Percentiles rank a stretch among this genome's conserved stretches.
phyloP scores from a whole-genome alignment of 1,140 invertebrate genomes.

The Zaprionus inermis region DNA sequence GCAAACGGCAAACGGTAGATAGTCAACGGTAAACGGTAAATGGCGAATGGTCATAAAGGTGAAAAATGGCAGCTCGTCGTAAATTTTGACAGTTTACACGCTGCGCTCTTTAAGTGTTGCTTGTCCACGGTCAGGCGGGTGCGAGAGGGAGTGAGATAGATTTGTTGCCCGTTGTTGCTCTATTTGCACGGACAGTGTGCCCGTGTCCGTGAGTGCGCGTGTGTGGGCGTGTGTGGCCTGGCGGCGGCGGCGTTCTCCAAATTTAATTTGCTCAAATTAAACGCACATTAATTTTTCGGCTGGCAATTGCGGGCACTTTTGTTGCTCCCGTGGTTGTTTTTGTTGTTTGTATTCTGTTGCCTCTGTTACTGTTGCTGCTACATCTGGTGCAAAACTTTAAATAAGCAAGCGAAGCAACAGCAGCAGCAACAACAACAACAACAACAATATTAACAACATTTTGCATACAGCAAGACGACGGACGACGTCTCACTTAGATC shows the following conservation, averaged over 20 bases:
- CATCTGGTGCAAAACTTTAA: slow-evolving; percentile 16
- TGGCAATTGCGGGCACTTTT: slow-evolving; percentile 42
- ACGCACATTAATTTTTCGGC: slow-evolving; percentile 74
- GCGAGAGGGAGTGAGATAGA: not conserved
- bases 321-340: slow-evolving; percentile 12
- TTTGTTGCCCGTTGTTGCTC: not conserved
- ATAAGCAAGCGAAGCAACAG: slow-evolving; percentile 21
- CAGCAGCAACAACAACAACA: slow-evolving; percentile 48
- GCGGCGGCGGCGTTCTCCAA: slow-evolving; percentile 31
- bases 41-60: slow-evolving; percentile 54
- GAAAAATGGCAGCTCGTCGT: slow-evolving; percentile 57
- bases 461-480: slow-evolving; percentile 28
- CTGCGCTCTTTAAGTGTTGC: slow-evolving; percentile 32
- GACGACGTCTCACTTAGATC: slow-evolving; percentile 76
- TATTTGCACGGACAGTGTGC: slow-evolving; percentile 1
- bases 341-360: not conserved
- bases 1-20: slow-evolving; percentile 10
- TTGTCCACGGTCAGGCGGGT: slow-evolving; percentile 1
- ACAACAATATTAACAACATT: slow-evolving; percentile 20
- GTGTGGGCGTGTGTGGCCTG: not conserved
- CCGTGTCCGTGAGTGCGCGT: not conserved
- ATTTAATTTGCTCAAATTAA: slow-evolving; percentile 75
- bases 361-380: slow-evolving; percentile 22
- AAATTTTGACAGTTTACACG: slow-evolving; percentile 49
- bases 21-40: slow-evolving; percentile 17